Base-by-base conservation (phyloP, 2,113 vertebrate species). In the Aspiorhynchus laticeps region DNA sequence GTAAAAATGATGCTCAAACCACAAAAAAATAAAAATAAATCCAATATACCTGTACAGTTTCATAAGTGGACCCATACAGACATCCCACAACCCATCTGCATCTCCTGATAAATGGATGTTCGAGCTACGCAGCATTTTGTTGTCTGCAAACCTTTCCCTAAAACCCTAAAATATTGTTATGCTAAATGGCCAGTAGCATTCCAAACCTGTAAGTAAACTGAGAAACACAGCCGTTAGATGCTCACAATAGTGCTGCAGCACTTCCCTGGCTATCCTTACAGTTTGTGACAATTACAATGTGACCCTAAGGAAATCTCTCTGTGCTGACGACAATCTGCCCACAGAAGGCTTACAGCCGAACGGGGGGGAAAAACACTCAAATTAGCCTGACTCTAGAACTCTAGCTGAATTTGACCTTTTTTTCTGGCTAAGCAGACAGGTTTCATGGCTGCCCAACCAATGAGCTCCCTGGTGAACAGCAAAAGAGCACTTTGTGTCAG, bases 401-500 rank as follows among this genome's bases (percentile, higher is more conserved):
- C 51, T 51, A 83, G 80, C 80, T 71, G 80, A 71, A 83, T 83
- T 71, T 83, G 63, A 83, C 80, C 80, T 83, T 83, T 83, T 78
- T 71, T 83, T 83, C 80, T 36, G 80, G 61, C 28, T 24, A 83
- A 83, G 80, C 28, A 83, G 80, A 69, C 63, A 83, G 80, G 80
- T 83, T 83, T 48, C 65, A n/a, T 2, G 7, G 63, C 28, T 71
- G 43, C 63, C 26, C 63, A 14, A 14, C 26, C 80, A 83, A 83
- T 71, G 80, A 83, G 80, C 26, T 83, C 80, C 80, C 43, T 43
- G 33, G 80, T 53, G 80, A 69, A 41, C 33, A 71, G 43, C 43
- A 71, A 69, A 83, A 83, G 76, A 69, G 65, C 80, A 71, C 17
- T 83, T 69, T 83, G 46, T 71, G 63, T 81, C 80, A 67, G 80